phyloP scores from a whole-genome alignment of 2,888 invertebrate genomes.

The Taphrorychus bicolor region DNA sequence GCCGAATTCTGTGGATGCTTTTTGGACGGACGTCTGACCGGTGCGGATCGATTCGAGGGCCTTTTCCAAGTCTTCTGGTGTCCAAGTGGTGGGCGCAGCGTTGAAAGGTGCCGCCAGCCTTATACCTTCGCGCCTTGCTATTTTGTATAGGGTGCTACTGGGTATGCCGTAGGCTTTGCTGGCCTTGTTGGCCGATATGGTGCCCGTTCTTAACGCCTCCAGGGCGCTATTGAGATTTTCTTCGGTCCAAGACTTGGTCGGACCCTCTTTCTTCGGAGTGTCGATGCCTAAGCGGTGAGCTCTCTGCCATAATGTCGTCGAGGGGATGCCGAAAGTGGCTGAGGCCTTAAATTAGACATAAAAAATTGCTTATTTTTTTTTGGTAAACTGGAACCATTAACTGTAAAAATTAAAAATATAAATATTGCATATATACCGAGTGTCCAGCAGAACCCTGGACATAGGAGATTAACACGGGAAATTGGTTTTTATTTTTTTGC shows the following conservation, averaged over 20 bases:
- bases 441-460: no score
- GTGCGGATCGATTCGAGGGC: slow-evolving; percentile 83
- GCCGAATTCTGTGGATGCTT: slow-evolving; percentile 85
- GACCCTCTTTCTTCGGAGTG: slow-evolving; percentile 89
- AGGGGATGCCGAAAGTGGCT: slow-evolving; percentile 86
- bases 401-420: no score
- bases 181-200: slow-evolving; percentile 89
- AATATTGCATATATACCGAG: no score
- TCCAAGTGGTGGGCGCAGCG: slow-evolving; percentile 89
- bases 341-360: slow-evolving; percentile 73
- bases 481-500: no score
- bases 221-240: slow-evolving; percentile 82
- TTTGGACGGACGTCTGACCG: slow-evolving; percentile 81
- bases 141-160: slow-evolving; percentile 90
- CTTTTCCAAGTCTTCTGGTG: slow-evolving; percentile 81
- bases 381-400: no score
- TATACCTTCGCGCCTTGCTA: slow-evolving; percentile 88
- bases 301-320: slow-evolving; percentile 90
- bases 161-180: slow-evolving; percentile 91
- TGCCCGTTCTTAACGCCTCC: slow-evolving; percentile 82
- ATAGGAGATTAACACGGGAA: no score
- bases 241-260: slow-evolving; percentile 88
- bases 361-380: no score
- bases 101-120: slow-evolving; percentile 89
- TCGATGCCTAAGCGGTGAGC: slow-evolving; percentile 89